Percentiles rank a stretch among this genome's conserved stretches.
Conservation (phyloP, 2,888 invertebrate species). For the Thecophora atra region DNA sequence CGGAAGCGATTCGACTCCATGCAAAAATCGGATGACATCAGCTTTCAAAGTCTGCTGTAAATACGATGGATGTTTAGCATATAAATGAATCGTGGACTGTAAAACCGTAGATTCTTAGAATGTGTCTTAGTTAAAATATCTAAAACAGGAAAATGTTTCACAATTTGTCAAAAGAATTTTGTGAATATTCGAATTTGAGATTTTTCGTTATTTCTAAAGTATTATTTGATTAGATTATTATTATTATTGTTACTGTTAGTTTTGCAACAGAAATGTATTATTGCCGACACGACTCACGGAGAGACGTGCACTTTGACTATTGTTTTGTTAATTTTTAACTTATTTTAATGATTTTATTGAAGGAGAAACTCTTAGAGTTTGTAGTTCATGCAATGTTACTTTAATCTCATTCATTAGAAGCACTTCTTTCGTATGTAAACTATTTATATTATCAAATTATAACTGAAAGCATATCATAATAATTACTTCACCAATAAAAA, state of each 20-base stretch:
- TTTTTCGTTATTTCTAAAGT: slow-evolving; percentile 43
- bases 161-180: neutral
- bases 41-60: too few relatives aligned
- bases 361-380: neutral
- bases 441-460: slow-evolving; percentile 7
- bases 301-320: slow-evolving; percentile 17
- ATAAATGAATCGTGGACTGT: too few relatives aligned
- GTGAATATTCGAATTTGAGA: slow-evolving; percentile 23
- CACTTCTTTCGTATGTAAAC: neutral
- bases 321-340: slow-evolving; percentile 25
- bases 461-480: neutral
- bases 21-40: slow-evolving; percentile 8
- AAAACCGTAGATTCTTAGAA: too few relatives aligned
- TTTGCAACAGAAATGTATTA: slow-evolving; percentile 22
- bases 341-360: neutral
- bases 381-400: neutral
- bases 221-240: slow-evolving; percentile 39
- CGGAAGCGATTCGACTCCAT: slow-evolving; percentile 48
- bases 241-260: slow-evolving; percentile 26
- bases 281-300: neutral
- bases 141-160: neutral
- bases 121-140: too few relatives aligned
- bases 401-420: neutral
- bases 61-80: too few relatives aligned
- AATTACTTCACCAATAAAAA: too few relatives aligned